These are phyloP conservation scores for Euphonia xanthogaster DNA, from an alignment of 2,797 vertebrate genomes.

Conservation along the genomic window DNA sequence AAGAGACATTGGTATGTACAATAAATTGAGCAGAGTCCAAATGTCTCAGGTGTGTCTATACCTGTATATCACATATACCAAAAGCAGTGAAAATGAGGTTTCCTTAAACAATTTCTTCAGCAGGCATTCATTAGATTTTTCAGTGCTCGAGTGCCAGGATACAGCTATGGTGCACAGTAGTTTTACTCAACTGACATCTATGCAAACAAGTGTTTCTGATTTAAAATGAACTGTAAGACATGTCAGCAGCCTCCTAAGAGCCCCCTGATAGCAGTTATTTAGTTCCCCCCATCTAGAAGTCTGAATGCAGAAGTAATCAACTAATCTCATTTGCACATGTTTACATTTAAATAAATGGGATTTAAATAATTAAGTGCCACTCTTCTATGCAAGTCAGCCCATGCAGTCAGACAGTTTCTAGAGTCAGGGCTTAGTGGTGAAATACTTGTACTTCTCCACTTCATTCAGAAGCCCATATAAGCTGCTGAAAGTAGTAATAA, in stretches of 20 bases:
- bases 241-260: background rate
- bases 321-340: rapidly evolving
- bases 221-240: background rate
- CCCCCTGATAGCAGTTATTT: background rate
- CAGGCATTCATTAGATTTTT: background rate
- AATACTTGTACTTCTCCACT: background rate
- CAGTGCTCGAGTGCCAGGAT: background rate
- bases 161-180: background rate
- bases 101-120: background rate
- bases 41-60: slow-evolving; percentile 17
- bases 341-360: background rate
- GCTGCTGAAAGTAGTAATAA: background rate
- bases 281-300: background rate
- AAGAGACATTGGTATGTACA: slow-evolving; percentile 32
- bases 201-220: background rate
- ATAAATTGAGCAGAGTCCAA: slow-evolving; percentile 9
- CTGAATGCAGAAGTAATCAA: background rate
- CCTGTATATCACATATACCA: background rate
- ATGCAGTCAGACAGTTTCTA: background rate
- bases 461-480: background rate
- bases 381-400: background rate
- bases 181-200: background rate
- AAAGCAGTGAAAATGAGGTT: background rate
- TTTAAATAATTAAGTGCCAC: background rate
- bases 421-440: background rate